These are phyloP conservation scores for Umimayanthus kanabou DNA, from an alignment of 92 coral and sea anemone genomes.

Conservation along the genomic window DNA sequence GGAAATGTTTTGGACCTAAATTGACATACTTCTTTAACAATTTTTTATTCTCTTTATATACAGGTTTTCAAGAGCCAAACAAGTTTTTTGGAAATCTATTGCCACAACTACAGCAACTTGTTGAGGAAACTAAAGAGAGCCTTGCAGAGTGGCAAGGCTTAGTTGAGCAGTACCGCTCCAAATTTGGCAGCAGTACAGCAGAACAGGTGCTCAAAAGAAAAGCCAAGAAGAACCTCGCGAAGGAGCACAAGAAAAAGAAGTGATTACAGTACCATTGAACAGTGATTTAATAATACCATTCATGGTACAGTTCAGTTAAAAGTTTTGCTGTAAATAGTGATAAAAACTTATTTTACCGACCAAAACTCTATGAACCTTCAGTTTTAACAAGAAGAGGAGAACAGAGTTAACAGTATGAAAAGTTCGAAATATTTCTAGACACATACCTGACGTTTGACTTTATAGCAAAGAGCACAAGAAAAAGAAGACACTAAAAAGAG, in stretches of 20 bases:
- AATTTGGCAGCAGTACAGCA: conserved; percentile 38
- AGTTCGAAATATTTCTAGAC: conserved; percentile 15
- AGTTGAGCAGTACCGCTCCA: conserved; percentile 39
- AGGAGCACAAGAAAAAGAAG: conserved; percentile 1
- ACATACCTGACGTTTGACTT: neutral
- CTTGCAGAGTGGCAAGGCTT: conserved; percentile 3
- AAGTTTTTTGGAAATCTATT: conserved; percentile 34
- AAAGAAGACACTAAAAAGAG: conserved; percentile 3
- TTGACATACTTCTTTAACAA: neutral
- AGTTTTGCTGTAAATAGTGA: neutral
- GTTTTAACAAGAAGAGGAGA: conserved; percentile 20
- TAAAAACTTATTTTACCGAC: neutral
- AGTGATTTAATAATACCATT: conserved; percentile 11
- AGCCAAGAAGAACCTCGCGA: conserved; percentile 9
- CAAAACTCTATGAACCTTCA: conserved; percentile 25
- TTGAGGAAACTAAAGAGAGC: neutral
- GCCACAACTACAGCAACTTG: conserved; percentile 9
- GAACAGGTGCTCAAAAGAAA: conserved; percentile 46
- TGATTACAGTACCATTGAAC: neutral
- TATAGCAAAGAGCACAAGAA: conserved; percentile 17
- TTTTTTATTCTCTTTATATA: conserved; percentile 1
- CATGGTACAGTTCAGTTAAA: conserved; percentile 20
- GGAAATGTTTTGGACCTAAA: too few relatives aligned
- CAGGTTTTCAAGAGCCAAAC: conserved; percentile 38
- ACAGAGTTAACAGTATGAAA: conserved; percentile 10